phyloP scores from a whole-genome alignment of 2,113 vertebrate genomes.

The Diadophis punctatus region DNA sequence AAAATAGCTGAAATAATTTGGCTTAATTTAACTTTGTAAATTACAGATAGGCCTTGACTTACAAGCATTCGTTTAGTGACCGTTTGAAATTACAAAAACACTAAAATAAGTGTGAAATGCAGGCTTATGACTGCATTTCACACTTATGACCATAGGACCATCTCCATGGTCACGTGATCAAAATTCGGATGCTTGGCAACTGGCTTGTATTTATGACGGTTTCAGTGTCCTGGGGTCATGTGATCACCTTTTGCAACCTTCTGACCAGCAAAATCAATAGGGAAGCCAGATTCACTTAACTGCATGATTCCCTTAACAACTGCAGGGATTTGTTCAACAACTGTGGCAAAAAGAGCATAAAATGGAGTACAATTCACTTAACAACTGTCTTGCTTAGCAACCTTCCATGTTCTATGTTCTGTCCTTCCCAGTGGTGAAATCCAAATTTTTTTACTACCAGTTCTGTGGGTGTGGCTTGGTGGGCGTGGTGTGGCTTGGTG shows the following conservation, averaged over 20 bases:
- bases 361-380: no score
- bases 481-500: no score
- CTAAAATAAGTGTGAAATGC: neutral
- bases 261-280: neutral
- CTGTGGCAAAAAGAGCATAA: no score
- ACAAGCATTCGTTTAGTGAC: neutral
- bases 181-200: neutral
- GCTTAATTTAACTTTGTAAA: conserved; percentile 13
- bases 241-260: neutral
- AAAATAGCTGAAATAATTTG: conserved; percentile 2
- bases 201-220: neutral
- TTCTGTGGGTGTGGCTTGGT: no score
- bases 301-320: neutral
- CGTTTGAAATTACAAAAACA: neutral
- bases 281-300: neutral
- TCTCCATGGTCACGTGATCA: neutral
- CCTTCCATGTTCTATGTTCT: neutral
- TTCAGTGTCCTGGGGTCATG: neutral
- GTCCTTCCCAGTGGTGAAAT: neutral
- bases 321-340: neutral
- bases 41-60: neutral
- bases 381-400: neutral
- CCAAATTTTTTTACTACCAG: no score
- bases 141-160: neutral
- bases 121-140: neutral